Conservation (phyloP, 2,797 vertebrate species). For the Argya squamiceps region DNA sequence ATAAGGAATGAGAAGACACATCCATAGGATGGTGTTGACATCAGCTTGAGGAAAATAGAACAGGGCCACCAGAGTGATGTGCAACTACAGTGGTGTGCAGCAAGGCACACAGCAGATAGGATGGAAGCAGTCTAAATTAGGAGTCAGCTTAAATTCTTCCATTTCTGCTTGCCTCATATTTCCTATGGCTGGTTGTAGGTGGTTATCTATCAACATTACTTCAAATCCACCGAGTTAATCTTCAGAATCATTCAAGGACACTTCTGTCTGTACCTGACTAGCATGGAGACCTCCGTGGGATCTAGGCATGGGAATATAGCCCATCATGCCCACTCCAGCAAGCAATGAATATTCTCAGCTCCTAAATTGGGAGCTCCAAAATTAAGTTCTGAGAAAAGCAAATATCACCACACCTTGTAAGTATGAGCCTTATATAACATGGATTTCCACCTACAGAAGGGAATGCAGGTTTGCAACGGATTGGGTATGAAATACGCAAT, state of each 20-base stretch:
- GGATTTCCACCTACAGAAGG: constrained; percentile 23
- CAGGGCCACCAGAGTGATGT: background rate
- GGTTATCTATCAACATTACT: background rate
- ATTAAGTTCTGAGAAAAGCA: constrained; percentile 12
- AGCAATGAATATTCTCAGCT: background rate
- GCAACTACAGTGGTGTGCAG: background rate
- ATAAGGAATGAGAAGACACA: background rate
- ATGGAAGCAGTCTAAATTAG: background rate
- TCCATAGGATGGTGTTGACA: background rate
- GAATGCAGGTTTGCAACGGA: background rate
- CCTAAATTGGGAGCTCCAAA: background rate
- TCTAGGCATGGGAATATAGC: background rate
- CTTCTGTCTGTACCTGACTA: background rate
- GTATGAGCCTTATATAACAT: background rate
- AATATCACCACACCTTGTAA: constrained; percentile 26
- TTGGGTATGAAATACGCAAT: background rate
- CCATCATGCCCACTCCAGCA: background rate
- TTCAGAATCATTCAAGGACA: background rate
- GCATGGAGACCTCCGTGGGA: background rate
- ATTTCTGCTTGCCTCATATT: background rate
- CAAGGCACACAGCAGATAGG: background rate
- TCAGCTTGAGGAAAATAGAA: background rate
- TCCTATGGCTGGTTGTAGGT: background rate
- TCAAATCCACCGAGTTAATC: background rate
- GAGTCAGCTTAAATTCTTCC: background rate